A percentile compares a stretch with the other conserved stretches of the same genome.
Conservation (phyloP, 2,888 invertebrate genomes). For the Dasysyrphus albostriatus region DNA sequence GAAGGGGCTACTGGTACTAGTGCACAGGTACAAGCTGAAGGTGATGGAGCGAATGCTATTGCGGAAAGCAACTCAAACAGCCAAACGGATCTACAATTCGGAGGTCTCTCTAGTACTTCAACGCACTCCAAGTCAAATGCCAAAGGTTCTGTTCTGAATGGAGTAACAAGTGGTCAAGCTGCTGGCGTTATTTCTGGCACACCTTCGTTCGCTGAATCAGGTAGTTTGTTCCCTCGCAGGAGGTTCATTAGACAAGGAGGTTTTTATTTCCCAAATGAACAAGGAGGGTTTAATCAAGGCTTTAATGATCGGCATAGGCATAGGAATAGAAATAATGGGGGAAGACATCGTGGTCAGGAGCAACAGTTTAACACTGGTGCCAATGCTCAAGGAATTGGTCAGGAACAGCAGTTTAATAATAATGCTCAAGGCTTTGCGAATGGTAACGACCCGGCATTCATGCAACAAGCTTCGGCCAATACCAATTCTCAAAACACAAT, state of each 20-base stretch:
- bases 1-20: conserved; percentile 78
- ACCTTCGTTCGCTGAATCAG: conserved; percentile 66
- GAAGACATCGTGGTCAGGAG: neutral
- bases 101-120: conserved; percentile 78
- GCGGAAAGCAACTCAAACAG: conserved; percentile 79
- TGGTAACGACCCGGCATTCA: conserved; percentile 76
- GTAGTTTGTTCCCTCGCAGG: conserved; percentile 47
- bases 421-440: conserved; percentile 78
- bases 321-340: conserved; percentile 38
- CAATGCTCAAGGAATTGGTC: conserved; percentile 18
- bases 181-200: conserved; percentile 78
- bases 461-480: conserved; percentile 81
- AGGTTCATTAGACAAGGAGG: conserved; percentile 69
- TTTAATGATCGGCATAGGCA: conserved; percentile 17
- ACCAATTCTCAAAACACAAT: conserved; percentile 78
- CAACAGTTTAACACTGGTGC: conserved; percentile 25
- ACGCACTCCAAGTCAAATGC: conserved; percentile 80
- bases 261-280: conserved; percentile 53
- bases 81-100: conserved; percentile 78
- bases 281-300: conserved; percentile 11
- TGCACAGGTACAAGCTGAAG: conserved; percentile 78
- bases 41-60: conserved; percentile 78
- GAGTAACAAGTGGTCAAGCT: conserved; percentile 80
- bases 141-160: conserved; percentile 78
- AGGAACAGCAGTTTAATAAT: conserved; percentile 68